These are phyloP conservation scores for Ganaspis brasiliensis DNA, from an alignment of 2,888 invertebrate genomes.

Conservation along the genomic window DNA sequence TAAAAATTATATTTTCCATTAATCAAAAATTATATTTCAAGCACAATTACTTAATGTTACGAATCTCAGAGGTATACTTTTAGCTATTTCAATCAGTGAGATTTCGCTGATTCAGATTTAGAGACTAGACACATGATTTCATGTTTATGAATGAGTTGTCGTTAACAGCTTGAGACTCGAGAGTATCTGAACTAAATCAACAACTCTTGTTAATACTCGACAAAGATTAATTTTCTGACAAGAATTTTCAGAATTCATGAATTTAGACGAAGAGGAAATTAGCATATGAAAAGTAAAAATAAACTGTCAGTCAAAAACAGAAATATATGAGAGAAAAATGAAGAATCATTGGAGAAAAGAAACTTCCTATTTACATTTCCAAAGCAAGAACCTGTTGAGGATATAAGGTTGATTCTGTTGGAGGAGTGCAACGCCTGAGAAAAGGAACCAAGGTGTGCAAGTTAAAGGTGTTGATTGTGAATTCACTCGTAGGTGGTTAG, in stretches of 20 bases:
- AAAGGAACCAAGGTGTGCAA: conserved; percentile 52
- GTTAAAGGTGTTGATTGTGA: conserved; percentile 59
- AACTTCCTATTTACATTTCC: conserved; percentile 16
- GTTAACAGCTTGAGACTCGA: too few species aligned
- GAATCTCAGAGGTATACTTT: too few species aligned
- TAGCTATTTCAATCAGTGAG: too few species aligned
- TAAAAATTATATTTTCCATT: too few species aligned
- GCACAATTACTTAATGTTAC: too few species aligned
- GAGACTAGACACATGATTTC: too few species aligned
- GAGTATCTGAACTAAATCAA: too few species aligned
- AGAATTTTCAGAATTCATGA: conserved; percentile 53
- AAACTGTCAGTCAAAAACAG: not conserved
- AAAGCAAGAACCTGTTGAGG: conserved; percentile 24
- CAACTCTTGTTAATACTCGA: too few species aligned
- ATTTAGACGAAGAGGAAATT: conserved; percentile 42
- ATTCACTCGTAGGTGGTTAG: conserved; percentile 61
- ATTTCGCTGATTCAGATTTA: too few species aligned
- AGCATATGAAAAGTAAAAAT: conserved; percentile 23
- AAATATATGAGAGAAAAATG: conserved; percentile 7
- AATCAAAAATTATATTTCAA: too few species aligned
- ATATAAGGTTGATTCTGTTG: conserved; percentile 3
- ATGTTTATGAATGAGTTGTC: too few species aligned
- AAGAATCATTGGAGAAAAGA: conserved; percentile 1
- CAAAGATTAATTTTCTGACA: not conserved
- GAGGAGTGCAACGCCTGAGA: not conserved